phyloP scores from a whole-genome alignment of 2,888 invertebrate genomes.

The Cheilosia vulpina region DNA sequence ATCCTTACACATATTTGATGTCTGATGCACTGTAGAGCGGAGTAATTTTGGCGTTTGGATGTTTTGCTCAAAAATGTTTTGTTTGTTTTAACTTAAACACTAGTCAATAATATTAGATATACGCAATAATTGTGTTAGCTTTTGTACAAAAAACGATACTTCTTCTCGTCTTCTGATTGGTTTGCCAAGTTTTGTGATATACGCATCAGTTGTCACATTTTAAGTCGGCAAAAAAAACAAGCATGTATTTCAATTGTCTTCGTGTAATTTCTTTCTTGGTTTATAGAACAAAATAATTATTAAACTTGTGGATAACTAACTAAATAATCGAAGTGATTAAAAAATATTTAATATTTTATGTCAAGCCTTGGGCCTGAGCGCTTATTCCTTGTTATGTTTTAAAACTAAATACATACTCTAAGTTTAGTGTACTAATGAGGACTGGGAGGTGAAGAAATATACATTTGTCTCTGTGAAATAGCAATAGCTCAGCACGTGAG shows the following conservation, averaged over 20 bases:
- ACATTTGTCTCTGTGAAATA: conserved; percentile 32
- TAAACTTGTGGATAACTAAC: conserved; percentile 31
- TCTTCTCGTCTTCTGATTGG: background rate
- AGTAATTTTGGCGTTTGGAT: conserved; percentile 38
- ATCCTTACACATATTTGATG: background rate
- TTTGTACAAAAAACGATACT: conserved; percentile 44
- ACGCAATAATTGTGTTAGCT: conserved; percentile 34
- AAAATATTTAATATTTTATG: conserved; percentile 69
- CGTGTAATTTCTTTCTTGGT: background rate
- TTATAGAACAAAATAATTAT: conserved; percentile 24
- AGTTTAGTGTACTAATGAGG: conserved; percentile 31
- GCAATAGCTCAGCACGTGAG: conserved; percentile 2
- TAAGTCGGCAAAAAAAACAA: background rate
- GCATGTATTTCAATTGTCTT: conserved; percentile 11
- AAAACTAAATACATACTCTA: conserved; percentile 58
- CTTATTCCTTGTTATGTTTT: conserved; percentile 41
- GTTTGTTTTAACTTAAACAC: conserved; percentile 52
- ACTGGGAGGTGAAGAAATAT: conserved; percentile 18
- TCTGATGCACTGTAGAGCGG: background rate
- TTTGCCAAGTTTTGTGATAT: background rate
- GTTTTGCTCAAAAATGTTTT: conserved; percentile 17
- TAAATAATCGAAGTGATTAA: conserved; percentile 21
- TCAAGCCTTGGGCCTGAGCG: conserved; percentile 52
- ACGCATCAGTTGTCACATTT: background rate
- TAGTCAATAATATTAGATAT: conserved; percentile 61